Evolutionary conservation across 2,797 vertebrate species (phyloP).

Genomic region (Mionectes olivaceus): DNA sequence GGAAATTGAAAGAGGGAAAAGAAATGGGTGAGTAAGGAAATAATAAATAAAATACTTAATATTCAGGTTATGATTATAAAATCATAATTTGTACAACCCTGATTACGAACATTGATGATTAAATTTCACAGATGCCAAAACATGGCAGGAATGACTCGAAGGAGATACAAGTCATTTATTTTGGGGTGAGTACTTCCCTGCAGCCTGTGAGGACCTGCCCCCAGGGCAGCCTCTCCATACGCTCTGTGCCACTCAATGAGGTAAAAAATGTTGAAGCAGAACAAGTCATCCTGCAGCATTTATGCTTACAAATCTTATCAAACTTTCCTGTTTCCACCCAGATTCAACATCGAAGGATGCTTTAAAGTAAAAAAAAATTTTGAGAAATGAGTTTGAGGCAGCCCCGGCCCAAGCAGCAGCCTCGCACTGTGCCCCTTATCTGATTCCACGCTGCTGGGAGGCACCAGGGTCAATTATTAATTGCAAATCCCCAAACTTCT

Average conservation of each 20-base stretch:
- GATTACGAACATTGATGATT: neutral
- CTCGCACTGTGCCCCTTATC: neutral
- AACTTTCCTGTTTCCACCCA: neutral
- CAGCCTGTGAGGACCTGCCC: neutral
- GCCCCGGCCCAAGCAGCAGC: neutral
- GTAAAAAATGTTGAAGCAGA: neutral
- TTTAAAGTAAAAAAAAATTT: neutral
- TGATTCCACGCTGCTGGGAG: neutral
- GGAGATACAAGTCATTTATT: neutral
- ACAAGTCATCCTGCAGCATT: neutral
- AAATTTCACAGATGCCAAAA: neutral
- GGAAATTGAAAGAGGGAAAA: neutral
- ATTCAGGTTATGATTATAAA: neutral
- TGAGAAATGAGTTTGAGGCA: neutral
- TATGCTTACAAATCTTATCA: neutral
- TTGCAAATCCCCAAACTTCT: neutral
- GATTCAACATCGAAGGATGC: neutral
- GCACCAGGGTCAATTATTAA: neutral
- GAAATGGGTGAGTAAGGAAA: neutral
- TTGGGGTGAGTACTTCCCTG: neutral
- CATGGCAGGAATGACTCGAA: neutral
- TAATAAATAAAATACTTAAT: neutral
- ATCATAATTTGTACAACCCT: neutral
- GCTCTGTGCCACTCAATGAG: neutral
- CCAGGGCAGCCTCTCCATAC: rapidly evolving